These are phyloP conservation scores for Pseudomyrmex gracilis DNA, from an alignment of 1,140 invertebrate species.

Conservation along the genomic window DNA sequence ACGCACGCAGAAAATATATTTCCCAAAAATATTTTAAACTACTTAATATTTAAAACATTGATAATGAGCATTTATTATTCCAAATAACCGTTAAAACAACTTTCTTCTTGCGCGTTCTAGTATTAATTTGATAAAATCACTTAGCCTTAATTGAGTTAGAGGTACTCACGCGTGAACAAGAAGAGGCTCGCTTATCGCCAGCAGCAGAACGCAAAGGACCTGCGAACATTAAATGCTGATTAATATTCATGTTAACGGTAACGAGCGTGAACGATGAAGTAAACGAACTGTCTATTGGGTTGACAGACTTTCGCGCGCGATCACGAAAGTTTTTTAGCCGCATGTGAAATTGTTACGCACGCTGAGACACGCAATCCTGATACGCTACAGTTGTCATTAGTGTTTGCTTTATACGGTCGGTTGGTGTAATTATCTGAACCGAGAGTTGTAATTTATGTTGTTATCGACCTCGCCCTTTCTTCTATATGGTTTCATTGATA, in stretches of 20 bases:
- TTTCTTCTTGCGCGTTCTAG: background rate
- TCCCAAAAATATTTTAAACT: no score
- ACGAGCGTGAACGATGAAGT: conserved; percentile 1
- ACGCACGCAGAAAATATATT: no score
- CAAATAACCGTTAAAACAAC: background rate
- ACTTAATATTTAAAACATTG: background rate
- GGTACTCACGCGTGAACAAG: conserved; percentile 75
- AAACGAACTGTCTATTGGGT: conserved; percentile 3
- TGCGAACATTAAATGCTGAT: conserved; percentile 58
- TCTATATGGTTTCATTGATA: conserved; percentile 41
- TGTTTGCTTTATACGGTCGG: conserved; percentile 11
- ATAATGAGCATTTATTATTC: background rate
- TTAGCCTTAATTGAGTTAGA: conserved; percentile 20
- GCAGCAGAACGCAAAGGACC: conserved; percentile 72
- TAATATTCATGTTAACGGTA: conserved; percentile 33
- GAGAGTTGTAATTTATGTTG: background rate
- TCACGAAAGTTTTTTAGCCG: conserved; percentile 12
- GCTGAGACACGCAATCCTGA: conserved; percentile 18
- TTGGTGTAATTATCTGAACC: conserved; percentile 34
- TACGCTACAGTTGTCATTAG: conserved; percentile 43
- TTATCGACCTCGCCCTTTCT: conserved; percentile 32
- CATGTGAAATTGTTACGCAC: conserved; percentile 4
- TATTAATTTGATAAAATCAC: background rate
- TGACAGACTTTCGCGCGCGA: conserved; percentile 25
- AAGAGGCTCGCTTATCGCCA: conserved; percentile 69